Conservation (phyloP, 2,888 invertebrate genomes). For the Mythimna impura region DNA sequence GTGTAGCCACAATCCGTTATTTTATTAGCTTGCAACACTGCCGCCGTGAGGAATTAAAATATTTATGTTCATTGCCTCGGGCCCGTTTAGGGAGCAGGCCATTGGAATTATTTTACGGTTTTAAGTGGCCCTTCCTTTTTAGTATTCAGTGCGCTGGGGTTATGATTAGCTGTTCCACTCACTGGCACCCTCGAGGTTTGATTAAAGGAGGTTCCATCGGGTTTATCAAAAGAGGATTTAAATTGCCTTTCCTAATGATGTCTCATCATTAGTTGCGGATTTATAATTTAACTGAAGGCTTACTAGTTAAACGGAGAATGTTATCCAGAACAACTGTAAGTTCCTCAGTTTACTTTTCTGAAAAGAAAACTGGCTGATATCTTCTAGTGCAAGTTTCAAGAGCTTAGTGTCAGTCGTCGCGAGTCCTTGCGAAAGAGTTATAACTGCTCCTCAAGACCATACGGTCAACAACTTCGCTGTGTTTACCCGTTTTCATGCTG, state of each 20-base stretch:
- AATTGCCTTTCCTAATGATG: conserved; percentile 1
- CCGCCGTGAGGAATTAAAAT: conserved; percentile 73
- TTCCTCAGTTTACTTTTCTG: conserved; percentile 15
- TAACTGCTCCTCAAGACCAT: conserved; percentile 27
- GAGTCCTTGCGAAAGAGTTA: conserved; percentile 47
- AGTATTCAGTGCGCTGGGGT: conserved; percentile 59
- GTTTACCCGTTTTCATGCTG: conserved; percentile 4
- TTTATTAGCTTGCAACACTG: conserved; percentile 68
- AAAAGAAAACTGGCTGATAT: conserved; percentile 39
- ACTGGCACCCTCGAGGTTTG: conserved; percentile 24
- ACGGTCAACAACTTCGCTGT: conserved; percentile 43
- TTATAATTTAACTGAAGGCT: neutral
- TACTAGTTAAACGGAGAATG: neutral
- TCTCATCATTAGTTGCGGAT: neutral
- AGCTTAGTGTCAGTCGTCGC: conserved; percentile 47
- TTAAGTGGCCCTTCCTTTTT: conserved; percentile 59
- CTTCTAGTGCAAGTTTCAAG: conserved; percentile 47
- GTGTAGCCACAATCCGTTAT: conserved; percentile 67
- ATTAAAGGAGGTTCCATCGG: conserved; percentile 23
- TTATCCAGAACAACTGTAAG: conserved; percentile 20
- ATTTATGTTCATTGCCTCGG: conserved; percentile 74
- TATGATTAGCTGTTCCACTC: conserved; percentile 50
- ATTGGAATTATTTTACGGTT: conserved; percentile 64
- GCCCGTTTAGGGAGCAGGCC: conserved; percentile 58
- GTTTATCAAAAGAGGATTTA: conserved; percentile 11